phyloP scores from a whole-genome alignment of 1,140 invertebrate genomes.

The Nephila pilipes region DNA sequence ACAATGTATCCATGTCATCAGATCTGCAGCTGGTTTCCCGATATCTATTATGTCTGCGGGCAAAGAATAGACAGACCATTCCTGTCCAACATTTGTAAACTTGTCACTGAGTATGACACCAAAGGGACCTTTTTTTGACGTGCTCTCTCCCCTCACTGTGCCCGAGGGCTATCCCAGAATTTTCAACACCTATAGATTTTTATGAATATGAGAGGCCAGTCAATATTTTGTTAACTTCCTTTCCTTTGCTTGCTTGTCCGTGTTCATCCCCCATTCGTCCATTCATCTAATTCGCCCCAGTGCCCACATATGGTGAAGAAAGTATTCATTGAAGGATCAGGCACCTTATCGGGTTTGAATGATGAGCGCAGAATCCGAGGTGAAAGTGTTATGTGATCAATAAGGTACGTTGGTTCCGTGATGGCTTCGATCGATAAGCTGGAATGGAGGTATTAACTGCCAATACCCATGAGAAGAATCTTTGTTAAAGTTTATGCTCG shows the following conservation, averaged over 20 bases:
- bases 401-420: not conserved
- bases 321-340: not conserved
- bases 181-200: slow-evolving; percentile 60
- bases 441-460: too few species aligned
- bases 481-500: too few species aligned
- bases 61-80: slow-evolving; percentile 23
- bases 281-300: not conserved
- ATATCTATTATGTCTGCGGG: not conserved
- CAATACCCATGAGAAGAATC: too few species aligned
- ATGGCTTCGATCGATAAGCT: not conserved
- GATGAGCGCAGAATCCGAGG: not conserved
- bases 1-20: slow-evolving; percentile 44
- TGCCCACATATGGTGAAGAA: not conserved
- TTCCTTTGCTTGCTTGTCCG: not conserved
- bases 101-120: slow-evolving; percentile 60
- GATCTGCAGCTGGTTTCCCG: slow-evolving; percentile 1
- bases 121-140: slow-evolving; percentile 51
- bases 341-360: not conserved
- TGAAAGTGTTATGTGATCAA: slow-evolving; percentile 1
- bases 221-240: slow-evolving; percentile 44
- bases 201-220: slow-evolving; percentile 48
- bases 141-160: not conserved
- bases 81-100: slow-evolving; percentile 69
- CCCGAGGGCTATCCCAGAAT: slow-evolving; percentile 52
- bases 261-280: too few species aligned